Conservation (phyloP, 1,140 invertebrate species). For the Procambarus virginalis region DNA sequence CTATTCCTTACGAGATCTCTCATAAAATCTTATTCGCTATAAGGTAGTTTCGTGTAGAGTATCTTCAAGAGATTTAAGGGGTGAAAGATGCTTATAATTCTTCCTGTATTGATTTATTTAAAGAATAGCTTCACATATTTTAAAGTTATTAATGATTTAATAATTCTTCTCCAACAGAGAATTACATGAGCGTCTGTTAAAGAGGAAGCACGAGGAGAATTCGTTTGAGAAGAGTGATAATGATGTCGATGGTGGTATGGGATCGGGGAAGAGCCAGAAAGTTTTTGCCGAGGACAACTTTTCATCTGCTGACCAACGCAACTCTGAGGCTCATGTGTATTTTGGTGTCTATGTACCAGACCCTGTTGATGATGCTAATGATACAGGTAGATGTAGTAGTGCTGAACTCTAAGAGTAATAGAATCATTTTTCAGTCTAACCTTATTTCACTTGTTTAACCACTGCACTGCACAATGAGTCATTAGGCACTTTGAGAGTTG, state of each 20-base stretch:
- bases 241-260: not conserved
- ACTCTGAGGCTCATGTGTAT: not conserved
- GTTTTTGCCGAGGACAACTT: not conserved
- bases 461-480: too few relatives aligned
- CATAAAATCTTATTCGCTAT: too few relatives aligned
- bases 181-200: not conserved
- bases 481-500: too few relatives aligned
- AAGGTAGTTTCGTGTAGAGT: too few relatives aligned
- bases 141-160: too few relatives aligned
- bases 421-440: not conserved
- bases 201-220: not conserved
- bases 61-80: too few relatives aligned
- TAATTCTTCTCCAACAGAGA: not conserved
- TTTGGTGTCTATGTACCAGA: not conserved
- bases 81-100: too few relatives aligned
- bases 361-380: not conserved
- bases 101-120: too few relatives aligned
- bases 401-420: not conserved
- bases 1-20: too few relatives aligned
- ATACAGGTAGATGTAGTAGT: not conserved
- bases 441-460: too few relatives aligned
- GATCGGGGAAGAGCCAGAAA: not conserved
- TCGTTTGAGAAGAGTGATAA: not conserved
- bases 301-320: not conserved
- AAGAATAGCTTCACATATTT: too few relatives aligned